phyloP scores from a whole-genome alignment of 2,113 vertebrate species.

The Bostrychus sinensis region DNA sequence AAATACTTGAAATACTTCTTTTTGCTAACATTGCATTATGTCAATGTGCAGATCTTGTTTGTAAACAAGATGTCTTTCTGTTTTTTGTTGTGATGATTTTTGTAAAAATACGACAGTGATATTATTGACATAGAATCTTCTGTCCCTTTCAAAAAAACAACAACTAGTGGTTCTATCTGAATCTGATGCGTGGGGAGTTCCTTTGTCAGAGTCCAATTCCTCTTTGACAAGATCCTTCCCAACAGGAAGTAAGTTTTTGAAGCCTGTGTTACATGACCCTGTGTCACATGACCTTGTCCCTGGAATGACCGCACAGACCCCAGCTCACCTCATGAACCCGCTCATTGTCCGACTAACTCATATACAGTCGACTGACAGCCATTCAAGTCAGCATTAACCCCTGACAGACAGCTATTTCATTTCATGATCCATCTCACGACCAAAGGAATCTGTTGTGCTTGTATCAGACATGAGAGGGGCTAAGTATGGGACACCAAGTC shows the following conservation, averaged over 20 bases:
- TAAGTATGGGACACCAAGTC: constrained; percentile 10
- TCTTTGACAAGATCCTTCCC: constrained; percentile 89
- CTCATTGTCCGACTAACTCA: constrained; percentile 33
- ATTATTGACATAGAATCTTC: constrained; percentile 52
- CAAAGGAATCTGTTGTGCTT: constrained; percentile 21
- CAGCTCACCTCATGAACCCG: constrained; percentile 53
- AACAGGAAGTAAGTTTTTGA: constrained; percentile 92
- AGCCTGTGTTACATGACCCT: constrained; percentile 20
- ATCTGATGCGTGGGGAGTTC: constrained; percentile 91
- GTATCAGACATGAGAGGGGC: neutral
- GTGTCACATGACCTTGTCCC: constrained; percentile 9
- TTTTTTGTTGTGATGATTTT: too few species aligned
- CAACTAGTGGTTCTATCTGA: constrained; percentile 87
- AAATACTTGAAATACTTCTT: too few species aligned
- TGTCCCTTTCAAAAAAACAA: constrained; percentile 67
- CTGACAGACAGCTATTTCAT: constrained; percentile 44
- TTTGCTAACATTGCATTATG: too few species aligned
- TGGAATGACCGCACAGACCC: constrained; percentile 54
- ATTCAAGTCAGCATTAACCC: constrained; percentile 20
- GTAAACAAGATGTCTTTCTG: too few species aligned
- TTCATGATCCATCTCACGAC: constrained; percentile 52
- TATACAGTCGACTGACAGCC: constrained; percentile 12
- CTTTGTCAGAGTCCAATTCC: constrained; percentile 84
- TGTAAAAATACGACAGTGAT: neutral
- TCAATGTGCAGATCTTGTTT: too few species aligned